A percentile compares a stretch with the other conserved stretches of the same genome.
Evolutionary conservation across 1,140 invertebrate genomes (phyloP).

Genomic region (Bilobella aurantiaca): DNA sequence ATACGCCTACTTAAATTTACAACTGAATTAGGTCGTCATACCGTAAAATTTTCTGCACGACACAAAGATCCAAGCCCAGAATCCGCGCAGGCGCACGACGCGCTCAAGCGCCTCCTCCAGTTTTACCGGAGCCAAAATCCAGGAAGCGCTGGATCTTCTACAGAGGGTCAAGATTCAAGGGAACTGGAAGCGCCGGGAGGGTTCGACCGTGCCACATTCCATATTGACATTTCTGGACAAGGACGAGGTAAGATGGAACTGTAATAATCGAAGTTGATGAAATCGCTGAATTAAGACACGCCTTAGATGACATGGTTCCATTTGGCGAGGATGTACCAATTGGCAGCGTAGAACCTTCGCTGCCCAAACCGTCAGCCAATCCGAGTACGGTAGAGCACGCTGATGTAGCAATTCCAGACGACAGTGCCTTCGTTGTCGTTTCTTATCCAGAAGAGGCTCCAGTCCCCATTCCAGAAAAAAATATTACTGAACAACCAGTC

Average conservation of each 20-base stretch:
- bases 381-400: too few species aligned
- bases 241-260: too few species aligned
- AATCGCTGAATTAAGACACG: too few species aligned
- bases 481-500: too few species aligned
- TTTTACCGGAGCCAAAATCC: neutral
- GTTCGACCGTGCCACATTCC: too few species aligned
- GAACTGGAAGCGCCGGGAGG: too few species aligned
- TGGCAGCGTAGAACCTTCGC: neutral
- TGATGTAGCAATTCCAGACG: neutral
- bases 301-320: neutral
- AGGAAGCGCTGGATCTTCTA: neutral
- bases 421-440: neutral
- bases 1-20: neutral
- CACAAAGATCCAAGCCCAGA: too few species aligned
- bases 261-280: too few species aligned
- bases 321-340: neutral
- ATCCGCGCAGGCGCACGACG: neutral
- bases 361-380: neutral
- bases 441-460: neutral
- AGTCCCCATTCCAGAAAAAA: too few species aligned
- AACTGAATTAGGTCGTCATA: neutral
- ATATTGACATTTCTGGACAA: too few species aligned
- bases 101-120: neutral
- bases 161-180: too few species aligned
- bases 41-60: too few species aligned